Base-by-base conservation (phyloP, 2,888 invertebrate species). In the Yponomeuta malinellus region DNA sequence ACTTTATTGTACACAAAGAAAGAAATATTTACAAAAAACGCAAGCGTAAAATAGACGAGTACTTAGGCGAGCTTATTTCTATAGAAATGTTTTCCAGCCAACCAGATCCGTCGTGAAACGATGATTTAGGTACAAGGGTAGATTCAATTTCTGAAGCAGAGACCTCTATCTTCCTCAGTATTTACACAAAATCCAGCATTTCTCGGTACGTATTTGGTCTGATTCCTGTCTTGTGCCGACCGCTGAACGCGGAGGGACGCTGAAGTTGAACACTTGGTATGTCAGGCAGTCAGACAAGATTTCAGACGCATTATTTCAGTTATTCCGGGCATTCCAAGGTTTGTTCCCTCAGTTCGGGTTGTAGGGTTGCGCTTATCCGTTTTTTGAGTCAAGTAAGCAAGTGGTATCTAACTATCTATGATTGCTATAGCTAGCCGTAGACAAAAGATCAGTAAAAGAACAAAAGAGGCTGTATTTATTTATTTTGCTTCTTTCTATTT, bases 261-360 rank as follows among this genome's bases (percentile, higher is more conserved):
- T 73, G 74, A 80, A 81, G 86, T 88, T 83, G 84, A 84, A 82
- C 87, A 78, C 76, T 85, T 77, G 90, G 89, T 85, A 91, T 90
- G 87, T 87, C 87, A 84, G 79, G 83, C 88, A 86, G 85, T 89
- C 86, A 85, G 87, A 86, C 86, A 88, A 89, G 88, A 88, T 89
- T 89, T 89, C 89, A 89, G 89, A 89, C 89, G 86, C 87, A 88
- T 88, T 88, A 87, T 87, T 82, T 83, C 81, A 87, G 88, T 85
- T 88, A 90, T 89, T 86, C 83, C 79, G 75, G 81, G 83, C 83
- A 88, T 87, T 80, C 78, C 78, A 74, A 78, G 76, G 81, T 79
- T 84, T 79, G 80, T 80, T 83, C 52, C 52, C 52, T 15, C 15
- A 12, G 52, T 59, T 59, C 52, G 43, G 15, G 52, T 15, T 5